Percentiles rank a stretch among this genome's conserved stretches.
Evolutionary conservation across 1,140 invertebrate genomes (phyloP).

Genomic region (Spodoptera litura): DNA sequence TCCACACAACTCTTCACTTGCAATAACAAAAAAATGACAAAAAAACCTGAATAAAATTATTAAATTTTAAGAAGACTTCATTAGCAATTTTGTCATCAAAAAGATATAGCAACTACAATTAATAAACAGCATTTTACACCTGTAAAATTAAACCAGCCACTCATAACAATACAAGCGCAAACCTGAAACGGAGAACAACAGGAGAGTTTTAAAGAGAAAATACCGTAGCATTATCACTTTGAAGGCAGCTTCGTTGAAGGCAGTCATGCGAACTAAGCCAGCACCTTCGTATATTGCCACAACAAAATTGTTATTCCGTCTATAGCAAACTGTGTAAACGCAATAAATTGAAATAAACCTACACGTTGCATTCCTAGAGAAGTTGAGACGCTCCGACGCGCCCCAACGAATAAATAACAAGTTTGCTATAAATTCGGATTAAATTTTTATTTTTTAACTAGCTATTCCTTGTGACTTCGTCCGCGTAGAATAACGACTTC

Average conservation of each 20-base stretch:
- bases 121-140: no score
- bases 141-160: no score
- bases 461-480: no score
- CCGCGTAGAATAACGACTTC: no score
- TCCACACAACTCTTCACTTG: no score
- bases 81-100: no score
- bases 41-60: no score
- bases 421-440: constrained; percentile 26
- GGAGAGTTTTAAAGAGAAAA: not conserved
- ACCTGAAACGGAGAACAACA: not conserved
- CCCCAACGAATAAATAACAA: constrained; percentile 42
- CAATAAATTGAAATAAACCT: constrained; percentile 51
- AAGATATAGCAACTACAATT: no score
- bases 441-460: not conserved
- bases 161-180: not conserved
- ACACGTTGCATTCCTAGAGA: constrained; percentile 34
- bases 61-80: no score
- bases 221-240: constrained; percentile 16
- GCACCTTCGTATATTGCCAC: constrained; percentile 40
- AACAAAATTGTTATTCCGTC: constrained; percentile 41
- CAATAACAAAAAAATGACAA: no score
- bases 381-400: constrained; percentile 12
- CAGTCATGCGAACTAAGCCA: constrained; percentile 24
- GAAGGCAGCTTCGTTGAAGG: not conserved
- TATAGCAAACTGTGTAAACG: constrained; percentile 33